Conservation (phyloP, 2,888 invertebrate genomes). For the Poecilobothrus nobilitatus region DNA sequence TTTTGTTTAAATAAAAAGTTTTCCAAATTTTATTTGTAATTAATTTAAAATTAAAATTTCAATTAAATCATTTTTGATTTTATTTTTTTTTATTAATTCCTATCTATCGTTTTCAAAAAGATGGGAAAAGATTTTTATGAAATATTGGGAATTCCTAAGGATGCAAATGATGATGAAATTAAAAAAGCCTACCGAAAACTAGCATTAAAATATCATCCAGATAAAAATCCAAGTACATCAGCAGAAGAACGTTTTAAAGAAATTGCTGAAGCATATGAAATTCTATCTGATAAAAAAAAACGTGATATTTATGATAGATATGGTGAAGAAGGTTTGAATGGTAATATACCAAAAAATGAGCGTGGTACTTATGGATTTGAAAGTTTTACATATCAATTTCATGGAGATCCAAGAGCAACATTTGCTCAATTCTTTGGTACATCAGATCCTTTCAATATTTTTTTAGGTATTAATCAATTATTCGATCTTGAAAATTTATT, state of each 20-base stretch:
- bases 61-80: too few relatives aligned
- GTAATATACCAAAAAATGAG: constrained; percentile 50
- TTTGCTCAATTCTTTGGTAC: constrained; percentile 94
- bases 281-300: constrained; percentile 86
- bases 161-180: constrained; percentile 84
- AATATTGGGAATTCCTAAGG: constrained; percentile 70
- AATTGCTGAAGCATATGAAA: constrained; percentile 92
- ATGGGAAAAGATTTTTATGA: constrained; percentile 97
- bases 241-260: constrained; percentile 90
- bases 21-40: too few relatives aligned
- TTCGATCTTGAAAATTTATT: constrained; percentile 56
- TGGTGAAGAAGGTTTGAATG: constrained; percentile 80
- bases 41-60: too few relatives aligned
- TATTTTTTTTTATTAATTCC: too few relatives aligned
- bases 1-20: too few relatives aligned
- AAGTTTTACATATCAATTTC: constrained; percentile 71
- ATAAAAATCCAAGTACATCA: constrained; percentile 62
- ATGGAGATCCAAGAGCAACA: constrained; percentile 88
- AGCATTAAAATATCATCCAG: constrained; percentile 59
- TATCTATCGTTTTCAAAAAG: constrained; percentile 22
- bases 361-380: constrained; percentile 21
- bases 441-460: constrained; percentile 79
- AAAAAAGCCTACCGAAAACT: constrained; percentile 89
- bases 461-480: constrained; percentile 53
- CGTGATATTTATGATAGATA: constrained; percentile 80